Evolutionary conservation across 2,113 vertebrate genomes (phyloP).

Genomic region (Microcebus murinus): DNA sequence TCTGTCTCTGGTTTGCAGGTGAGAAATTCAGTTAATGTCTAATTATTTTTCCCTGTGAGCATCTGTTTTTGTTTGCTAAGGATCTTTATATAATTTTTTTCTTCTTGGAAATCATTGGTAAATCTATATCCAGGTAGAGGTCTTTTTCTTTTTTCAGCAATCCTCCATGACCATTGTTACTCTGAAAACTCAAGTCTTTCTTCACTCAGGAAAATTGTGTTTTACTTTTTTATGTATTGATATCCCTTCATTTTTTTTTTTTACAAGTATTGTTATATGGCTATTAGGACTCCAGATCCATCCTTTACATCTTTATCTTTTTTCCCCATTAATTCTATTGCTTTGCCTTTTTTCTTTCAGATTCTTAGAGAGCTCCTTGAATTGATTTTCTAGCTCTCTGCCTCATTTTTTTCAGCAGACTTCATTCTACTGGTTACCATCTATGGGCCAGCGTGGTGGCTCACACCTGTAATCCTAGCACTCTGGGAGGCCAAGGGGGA

Average conservation of each 20-base stretch:
- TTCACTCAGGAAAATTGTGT: neutral
- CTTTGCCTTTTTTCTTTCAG: neutral
- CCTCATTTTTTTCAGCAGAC: neutral
- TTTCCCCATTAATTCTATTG: neutral
- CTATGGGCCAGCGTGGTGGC: too few species aligned
- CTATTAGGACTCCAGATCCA: neutral
- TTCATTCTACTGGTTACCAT: neutral
- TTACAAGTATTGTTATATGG: neutral
- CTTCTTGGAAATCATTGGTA: neutral
- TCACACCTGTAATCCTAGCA: too few species aligned
- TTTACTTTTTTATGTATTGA: neutral
- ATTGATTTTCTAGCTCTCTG: neutral
- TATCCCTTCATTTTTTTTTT: conserved; percentile 24
- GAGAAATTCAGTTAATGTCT: neutral
- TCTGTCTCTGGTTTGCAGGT: neutral
- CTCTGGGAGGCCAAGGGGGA: too few species aligned
- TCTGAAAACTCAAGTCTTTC: neutral
- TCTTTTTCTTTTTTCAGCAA: neutral
- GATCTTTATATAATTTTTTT: neutral
- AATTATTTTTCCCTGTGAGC: neutral
- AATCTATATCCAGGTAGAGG: neutral
- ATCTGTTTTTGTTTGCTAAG: conserved; percentile 6
- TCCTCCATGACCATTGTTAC: neutral
- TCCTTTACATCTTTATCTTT: neutral
- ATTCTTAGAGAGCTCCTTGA: neutral